phyloP scores from a whole-genome alignment of 1,140 invertebrate species.

The Ostrea edulis region DNA sequence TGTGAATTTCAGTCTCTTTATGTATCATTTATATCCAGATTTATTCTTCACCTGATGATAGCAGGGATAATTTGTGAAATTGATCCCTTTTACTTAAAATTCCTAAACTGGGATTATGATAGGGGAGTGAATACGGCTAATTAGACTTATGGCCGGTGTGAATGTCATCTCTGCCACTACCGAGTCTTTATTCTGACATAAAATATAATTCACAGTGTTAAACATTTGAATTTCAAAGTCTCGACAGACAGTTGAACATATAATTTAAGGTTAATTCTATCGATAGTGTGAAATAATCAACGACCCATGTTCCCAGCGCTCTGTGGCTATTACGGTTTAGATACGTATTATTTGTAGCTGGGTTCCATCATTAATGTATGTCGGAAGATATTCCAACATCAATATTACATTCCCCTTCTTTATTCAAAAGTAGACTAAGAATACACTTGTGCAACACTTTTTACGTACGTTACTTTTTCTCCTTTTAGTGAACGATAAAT shows the following conservation, averaged over 20 bases:
- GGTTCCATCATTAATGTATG: not conserved
- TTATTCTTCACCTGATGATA: constrained; percentile 31
- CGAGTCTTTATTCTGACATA: constrained; percentile 23
- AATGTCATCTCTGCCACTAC: constrained; percentile 17
- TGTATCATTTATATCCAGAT: constrained; percentile 35
- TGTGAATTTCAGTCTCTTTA: constrained; percentile 20
- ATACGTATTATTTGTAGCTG: not conserved
- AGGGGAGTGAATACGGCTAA: constrained; percentile 22
- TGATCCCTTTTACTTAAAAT: constrained; percentile 38
- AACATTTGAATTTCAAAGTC: constrained; percentile 36
- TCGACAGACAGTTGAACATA: constrained; percentile 34
- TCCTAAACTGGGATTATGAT: constrained; percentile 16
- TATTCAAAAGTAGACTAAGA: not conserved
- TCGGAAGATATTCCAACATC: not conserved
- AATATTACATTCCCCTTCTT: not conserved
- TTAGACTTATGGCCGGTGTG: constrained; percentile 28
- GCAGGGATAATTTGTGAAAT: constrained; percentile 31
- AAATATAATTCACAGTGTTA: constrained; percentile 38
- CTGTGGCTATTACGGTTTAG: not conserved
- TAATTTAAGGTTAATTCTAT: constrained; percentile 38
- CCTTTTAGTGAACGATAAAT: too few species aligned
- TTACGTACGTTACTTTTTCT: not conserved
- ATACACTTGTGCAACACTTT: not conserved
- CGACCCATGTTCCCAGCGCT: not conserved
- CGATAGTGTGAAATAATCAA: constrained; percentile 28